Evolutionary conservation across 2,113 vertebrate species (phyloP).

Genomic region (Prionailurus bengalensis): DNA sequence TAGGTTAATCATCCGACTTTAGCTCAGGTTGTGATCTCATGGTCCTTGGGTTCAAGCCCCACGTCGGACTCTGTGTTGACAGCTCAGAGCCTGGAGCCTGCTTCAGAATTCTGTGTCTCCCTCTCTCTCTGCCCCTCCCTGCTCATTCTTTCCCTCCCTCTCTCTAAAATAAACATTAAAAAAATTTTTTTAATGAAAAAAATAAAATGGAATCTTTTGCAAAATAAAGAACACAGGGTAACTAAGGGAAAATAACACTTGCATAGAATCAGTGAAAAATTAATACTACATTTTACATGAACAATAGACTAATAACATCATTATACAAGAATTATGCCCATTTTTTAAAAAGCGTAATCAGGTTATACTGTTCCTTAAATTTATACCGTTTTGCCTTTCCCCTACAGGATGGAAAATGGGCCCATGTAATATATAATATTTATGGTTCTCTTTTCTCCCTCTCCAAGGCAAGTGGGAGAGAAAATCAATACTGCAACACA

Average conservation of each 20-base stretch:
- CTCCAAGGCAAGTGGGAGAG: constrained; percentile 49
- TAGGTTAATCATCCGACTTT: too few relatives aligned
- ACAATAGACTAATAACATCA: constrained; percentile 47
- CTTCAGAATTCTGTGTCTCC: too few relatives aligned
- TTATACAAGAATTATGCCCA: constrained; percentile 44
- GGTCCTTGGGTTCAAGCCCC: too few relatives aligned
- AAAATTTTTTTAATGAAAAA: neutral
- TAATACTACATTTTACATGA: constrained; percentile 3
- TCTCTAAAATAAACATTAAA: too few relatives aligned
- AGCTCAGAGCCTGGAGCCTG: too few relatives aligned
- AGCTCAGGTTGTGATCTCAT: too few relatives aligned
- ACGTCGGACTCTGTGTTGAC: too few relatives aligned
- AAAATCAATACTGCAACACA: neutral
- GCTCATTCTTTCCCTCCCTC: too few relatives aligned
- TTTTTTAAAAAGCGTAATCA: constrained; percentile 70
- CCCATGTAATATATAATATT: constrained; percentile 62
- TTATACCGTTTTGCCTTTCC: constrained; percentile 82
- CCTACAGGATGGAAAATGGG: constrained; percentile 79
- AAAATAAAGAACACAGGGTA: constrained; percentile 25
- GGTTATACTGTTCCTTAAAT: constrained; percentile 74
- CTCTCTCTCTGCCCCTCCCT: too few relatives aligned
- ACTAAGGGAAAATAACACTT: neutral
- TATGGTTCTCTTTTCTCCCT: constrained; percentile 64
- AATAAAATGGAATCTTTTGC: too few relatives aligned
- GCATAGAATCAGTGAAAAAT: constrained; percentile 41